Base-by-base conservation (phyloP, 2,888 invertebrate species). In the Meghimatium bilineatum region DNA sequence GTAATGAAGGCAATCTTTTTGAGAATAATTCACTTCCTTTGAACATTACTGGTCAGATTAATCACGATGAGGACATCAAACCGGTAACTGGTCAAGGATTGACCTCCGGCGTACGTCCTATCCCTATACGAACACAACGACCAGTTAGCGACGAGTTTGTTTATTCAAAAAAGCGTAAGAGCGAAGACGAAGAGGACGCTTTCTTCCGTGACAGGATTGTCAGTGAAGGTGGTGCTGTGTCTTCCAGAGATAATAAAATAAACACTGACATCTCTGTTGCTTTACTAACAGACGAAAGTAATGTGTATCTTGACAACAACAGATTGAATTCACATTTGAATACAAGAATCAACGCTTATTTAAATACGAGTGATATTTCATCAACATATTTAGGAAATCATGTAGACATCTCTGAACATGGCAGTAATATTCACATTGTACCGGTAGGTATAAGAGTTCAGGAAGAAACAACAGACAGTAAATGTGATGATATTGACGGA, bases 21-120 rank as follows among this genome's bases (percentile, higher is more conserved):
- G 69, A 69, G 32, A 49, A 79, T 26, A 80, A 84, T n/a, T 84
- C 84, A 1, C 44, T 84, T 0, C 80, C 71, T 63, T 81, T 77
- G 0, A 77, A 71, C 23, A 81, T 81, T 8, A 60, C 63, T 32
- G 44, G 79, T 1, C 67, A 52, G 32, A 32, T 20, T 2, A 29
- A 38, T 12, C 71, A 36, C 0, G 80, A 72, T 1, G 36, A 67
- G 20, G 80, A 67, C 29, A 14, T 12, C 20, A 74, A 14, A 6
- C 72, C 72, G n/a, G 14, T 12, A 12, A 26, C 3, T 52, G 74
- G 74, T 34, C 52, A 29, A 32, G 29, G 52, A 32, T 49, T 74
- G 52, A 52, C 74, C 10, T 74, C 49, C 14, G 49, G 72, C 3
- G 26, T 34, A 74, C 74, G 74, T n/a, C 32, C 74, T 10, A 32